phyloP scores from a whole-genome alignment of 1,140 invertebrate species.

The Heliconius congener region DNA sequence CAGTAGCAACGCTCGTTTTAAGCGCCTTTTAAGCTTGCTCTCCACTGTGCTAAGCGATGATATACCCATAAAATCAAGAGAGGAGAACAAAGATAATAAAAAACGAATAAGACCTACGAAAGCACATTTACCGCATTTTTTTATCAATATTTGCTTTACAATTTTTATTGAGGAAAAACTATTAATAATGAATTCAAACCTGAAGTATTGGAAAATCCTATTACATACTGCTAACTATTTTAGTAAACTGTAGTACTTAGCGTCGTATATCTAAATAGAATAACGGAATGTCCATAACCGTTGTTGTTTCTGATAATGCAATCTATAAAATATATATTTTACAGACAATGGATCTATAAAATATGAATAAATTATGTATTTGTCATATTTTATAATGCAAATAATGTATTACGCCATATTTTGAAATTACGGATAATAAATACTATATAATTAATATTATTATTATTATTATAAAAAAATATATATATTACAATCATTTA shows the following conservation, averaged over 20 bases:
- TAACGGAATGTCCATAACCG: conserved; percentile 33
- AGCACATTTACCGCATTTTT: too few relatives aligned
- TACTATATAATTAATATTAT: too few relatives aligned
- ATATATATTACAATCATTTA: too few relatives aligned
- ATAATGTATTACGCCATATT: background rate
- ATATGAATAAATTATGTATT: background rate
- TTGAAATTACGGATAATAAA: background rate
- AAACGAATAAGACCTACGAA: background rate
- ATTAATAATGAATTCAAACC: conserved; percentile 18
- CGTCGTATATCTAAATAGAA: conserved; percentile 27
- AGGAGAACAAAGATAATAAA: too few relatives aligned
- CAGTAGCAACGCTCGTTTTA: conserved; percentile 29
- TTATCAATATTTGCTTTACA: background rate
- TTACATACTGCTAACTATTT: conserved; percentile 34
- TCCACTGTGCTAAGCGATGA: background rate
- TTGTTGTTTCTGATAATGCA: conserved; percentile 22
- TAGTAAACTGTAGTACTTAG: conserved; percentile 36
- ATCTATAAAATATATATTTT: background rate
- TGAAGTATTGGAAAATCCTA: conserved; percentile 38
- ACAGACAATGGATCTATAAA: background rate
- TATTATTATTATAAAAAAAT: too few relatives aligned
- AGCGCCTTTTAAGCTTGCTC: conserved; percentile 30
- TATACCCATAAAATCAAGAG: background rate
- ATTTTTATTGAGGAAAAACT: conserved; percentile 26
- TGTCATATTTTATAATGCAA: background rate